Conservation (phyloP, 92 coral and sea anemone species). For the Zoanthus sociatus region DNA sequence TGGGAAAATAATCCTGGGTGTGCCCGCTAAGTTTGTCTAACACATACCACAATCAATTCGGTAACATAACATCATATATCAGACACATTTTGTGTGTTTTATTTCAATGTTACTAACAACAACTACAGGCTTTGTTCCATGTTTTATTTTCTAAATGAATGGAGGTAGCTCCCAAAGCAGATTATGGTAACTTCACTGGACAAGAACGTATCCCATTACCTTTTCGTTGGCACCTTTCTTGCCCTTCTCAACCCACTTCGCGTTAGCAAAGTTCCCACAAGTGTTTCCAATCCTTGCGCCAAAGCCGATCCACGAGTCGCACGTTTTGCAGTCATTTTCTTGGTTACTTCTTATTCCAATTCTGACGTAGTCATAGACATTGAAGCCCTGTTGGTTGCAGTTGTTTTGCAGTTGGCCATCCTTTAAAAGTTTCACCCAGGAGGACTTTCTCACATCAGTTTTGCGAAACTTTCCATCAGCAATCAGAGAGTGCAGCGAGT, state of each 20-base stretch:
- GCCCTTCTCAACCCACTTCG: not conserved
- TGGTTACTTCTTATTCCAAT: slow-evolving; percentile 25
- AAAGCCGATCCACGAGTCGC: slow-evolving; percentile 30
- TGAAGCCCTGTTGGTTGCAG: slow-evolving; percentile 38
- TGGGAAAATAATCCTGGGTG: too few relatives aligned
- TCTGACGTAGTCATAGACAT: not conserved
- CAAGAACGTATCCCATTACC: slow-evolving; percentile 24
- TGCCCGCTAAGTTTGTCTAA: too few relatives aligned
- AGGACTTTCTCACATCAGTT: not conserved
- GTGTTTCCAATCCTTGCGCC: not conserved
- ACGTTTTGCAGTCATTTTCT: slow-evolving; percentile 9
- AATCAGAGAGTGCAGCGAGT: slow-evolving; percentile 19
- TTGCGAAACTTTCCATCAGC: slow-evolving; percentile 31
- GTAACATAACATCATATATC: not conserved
- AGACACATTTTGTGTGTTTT: not conserved
- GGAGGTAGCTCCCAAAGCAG: not conserved
- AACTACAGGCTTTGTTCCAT: slow-evolving; percentile 16
- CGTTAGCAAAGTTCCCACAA: not conserved
- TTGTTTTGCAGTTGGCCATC: slow-evolving; percentile 2
- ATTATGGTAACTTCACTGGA: not conserved
- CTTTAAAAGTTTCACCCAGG: not conserved
- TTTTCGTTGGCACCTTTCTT: not conserved
- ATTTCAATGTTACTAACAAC: not conserved
- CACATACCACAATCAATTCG: too few relatives aligned
- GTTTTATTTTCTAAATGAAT: not conserved